Evolutionary conservation across 2,113 vertebrate genomes (phyloP).

Genomic region (Aleadryas rufinucha): DNA sequence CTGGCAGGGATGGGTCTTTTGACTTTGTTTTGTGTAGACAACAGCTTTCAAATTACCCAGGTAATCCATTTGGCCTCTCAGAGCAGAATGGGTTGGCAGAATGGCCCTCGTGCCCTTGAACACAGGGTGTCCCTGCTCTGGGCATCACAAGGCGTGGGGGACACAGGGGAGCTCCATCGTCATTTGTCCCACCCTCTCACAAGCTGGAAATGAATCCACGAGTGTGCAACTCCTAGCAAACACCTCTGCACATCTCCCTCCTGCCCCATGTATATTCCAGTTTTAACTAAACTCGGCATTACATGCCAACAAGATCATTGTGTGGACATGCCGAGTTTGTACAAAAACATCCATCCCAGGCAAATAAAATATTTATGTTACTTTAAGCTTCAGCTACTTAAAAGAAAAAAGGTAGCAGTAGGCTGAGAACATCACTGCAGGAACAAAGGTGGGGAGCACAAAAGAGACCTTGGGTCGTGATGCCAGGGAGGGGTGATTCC

Average conservation of each 20-base stretch:
- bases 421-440: neutral
- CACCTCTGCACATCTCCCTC: neutral
- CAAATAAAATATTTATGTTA: neutral
- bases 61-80: neutral
- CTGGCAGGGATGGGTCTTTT: neutral
- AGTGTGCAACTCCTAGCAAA: neutral
- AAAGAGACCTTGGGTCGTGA: rapidly evolving
- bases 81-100: rapidly evolving
- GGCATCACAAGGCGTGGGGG: rapidly evolving
- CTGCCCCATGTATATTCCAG: neutral
- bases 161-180: neutral
- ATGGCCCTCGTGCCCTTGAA: neutral
- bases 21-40: neutral
- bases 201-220: neutral
- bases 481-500: neutral
- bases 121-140: neutral
- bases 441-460: neutral
- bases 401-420: neutral
- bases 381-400: neutral
- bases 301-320: neutral
- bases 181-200: neutral
- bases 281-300: neutral
- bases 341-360: neutral
- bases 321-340: neutral
- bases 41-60: neutral